Percentiles rank a stretch among this genome's conserved stretches.
These are phyloP conservation scores for Tapera naevia DNA, from an alignment of 2,797 vertebrate genomes.

Conservation along the genomic window DNA sequence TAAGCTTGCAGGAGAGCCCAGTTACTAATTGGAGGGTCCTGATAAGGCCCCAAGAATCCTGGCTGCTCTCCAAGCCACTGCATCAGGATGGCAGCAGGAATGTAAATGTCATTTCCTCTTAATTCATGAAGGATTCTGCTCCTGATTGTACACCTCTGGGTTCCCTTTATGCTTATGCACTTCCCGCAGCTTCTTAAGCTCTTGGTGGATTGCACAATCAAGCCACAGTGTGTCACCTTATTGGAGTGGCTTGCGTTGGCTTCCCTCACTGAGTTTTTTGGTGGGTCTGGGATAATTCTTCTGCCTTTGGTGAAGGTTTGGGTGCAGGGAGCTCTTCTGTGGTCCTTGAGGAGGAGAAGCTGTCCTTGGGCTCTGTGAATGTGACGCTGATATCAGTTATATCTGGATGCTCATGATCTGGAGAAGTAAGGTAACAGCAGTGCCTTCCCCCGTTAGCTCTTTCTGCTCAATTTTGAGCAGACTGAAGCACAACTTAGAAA, in stretches of 20 bases:
- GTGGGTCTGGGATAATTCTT: neutral
- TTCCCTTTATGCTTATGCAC: neutral
- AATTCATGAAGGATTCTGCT: neutral
- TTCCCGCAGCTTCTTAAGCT: neutral
- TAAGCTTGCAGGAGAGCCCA: neutral
- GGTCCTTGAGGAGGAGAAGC: neutral
- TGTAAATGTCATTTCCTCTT: neutral
- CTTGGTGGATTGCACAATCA: neutral
- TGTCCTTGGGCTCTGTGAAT: neutral
- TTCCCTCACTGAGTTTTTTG: neutral
- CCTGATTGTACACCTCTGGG: neutral
- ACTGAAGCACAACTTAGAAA: neutral
- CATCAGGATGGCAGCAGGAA: neutral
- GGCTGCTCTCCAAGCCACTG: neutral
- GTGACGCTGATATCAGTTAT: neutral
- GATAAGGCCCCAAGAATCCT: neutral
- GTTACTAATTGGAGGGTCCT: neutral
- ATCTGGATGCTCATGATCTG: neutral
- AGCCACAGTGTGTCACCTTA: neutral
- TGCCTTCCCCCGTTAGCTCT: neutral
- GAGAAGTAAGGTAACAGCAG: neutral
- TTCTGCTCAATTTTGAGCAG: neutral
- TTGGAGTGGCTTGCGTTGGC: neutral
- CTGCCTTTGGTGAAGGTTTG: neutral
- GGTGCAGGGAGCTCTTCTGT: neutral